These are phyloP conservation scores for Eupithecia pulchellata DNA, from an alignment of 2,888 invertebrate genomes.

Conservation along the genomic window DNA sequence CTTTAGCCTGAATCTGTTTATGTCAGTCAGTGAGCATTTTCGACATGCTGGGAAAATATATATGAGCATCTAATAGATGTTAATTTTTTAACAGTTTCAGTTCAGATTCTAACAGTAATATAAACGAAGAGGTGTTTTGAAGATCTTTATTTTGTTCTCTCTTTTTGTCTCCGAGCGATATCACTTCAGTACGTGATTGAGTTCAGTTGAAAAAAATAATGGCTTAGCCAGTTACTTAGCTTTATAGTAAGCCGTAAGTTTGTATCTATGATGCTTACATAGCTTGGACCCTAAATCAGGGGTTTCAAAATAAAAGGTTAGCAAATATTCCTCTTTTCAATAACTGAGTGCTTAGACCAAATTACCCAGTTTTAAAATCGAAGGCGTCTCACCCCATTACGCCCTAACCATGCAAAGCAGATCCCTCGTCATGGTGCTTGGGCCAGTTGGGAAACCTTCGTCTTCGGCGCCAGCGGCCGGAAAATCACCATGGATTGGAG, in stretches of 20 bases:
- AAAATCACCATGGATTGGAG: constrained; percentile 49
- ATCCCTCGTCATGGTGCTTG: constrained; percentile 49
- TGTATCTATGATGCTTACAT: no score
- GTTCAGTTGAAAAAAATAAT: no score
- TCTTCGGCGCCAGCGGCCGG: constrained; percentile 53
- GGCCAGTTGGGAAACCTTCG: constrained; percentile 45
- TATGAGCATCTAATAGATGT: not conserved
- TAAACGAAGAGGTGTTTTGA: not conserved
- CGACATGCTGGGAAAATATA: not conserved
- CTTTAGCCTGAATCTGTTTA: not conserved
- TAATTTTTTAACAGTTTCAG: no score
- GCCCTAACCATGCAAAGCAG: constrained; percentile 38
- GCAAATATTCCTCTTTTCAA: not conserved
- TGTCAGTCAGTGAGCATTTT: not conserved
- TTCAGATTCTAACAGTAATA: no score
- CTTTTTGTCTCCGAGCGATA: not conserved
- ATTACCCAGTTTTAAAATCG: constrained; percentile 26
- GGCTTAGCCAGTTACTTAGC: no score
- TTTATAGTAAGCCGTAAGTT: not conserved
- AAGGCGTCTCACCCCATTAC: constrained; percentile 41
- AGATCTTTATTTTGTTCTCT: not conserved
- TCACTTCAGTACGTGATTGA: not conserved
- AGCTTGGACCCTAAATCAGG: not conserved
- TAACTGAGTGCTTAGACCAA: not conserved
- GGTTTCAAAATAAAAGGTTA: not conserved